Evolutionary conservation across 2,797 vertebrate species (phyloP).

Genomic region (Myotis planiceps): DNA sequence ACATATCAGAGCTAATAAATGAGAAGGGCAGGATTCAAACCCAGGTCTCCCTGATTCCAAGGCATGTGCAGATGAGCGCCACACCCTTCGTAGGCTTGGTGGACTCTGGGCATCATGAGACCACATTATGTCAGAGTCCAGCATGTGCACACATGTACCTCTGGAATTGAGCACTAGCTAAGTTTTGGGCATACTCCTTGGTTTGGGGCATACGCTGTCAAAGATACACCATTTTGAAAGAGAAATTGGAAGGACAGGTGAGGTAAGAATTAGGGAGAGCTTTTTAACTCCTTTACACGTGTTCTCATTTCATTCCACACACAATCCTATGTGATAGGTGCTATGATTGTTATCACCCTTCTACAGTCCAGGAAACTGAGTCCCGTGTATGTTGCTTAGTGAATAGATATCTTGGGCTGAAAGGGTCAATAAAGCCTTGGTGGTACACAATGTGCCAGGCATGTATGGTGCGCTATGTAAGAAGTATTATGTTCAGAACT

Average conservation of each 20-base stretch:
- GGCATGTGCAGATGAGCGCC: neutral
- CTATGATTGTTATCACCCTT: neutral
- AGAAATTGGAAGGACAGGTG: neutral
- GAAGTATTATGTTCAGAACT: neutral
- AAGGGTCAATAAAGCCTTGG: neutral
- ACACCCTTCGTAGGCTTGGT: neutral
- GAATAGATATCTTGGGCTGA: neutral
- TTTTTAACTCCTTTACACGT: neutral
- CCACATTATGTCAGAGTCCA: neutral
- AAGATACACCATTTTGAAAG: neutral
- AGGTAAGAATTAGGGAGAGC: neutral
- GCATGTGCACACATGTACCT: neutral
- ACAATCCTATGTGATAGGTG: neutral
- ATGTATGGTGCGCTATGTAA: neutral
- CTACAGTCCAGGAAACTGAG: neutral
- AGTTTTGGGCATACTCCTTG: neutral
- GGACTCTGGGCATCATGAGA: neutral
- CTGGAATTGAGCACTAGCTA: neutral
- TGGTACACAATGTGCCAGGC: neutral
- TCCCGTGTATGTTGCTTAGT: neutral
- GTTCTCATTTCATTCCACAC: neutral
- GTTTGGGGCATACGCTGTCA: neutral
- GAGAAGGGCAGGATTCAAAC: neutral
- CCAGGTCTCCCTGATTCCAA: neutral
- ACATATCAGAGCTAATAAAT: neutral